Evolutionary conservation across 2,888 invertebrate species (phyloP), one percentile per base, ranked within the genome.

Genomic region (Nasonia oneida): DNA sequence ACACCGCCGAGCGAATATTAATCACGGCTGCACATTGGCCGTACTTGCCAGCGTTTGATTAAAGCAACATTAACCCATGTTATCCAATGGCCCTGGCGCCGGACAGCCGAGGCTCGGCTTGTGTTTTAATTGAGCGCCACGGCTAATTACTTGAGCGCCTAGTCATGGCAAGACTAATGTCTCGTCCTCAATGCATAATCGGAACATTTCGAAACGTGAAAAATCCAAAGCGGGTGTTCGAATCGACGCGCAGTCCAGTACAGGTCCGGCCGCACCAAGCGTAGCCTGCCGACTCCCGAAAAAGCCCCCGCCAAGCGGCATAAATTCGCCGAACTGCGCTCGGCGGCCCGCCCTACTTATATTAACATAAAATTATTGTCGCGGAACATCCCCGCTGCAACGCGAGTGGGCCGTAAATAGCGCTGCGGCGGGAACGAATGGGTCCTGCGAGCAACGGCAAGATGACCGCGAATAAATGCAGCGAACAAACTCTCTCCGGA

Each of bases 151-250:
- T 29, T 29, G 0, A 0, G 29, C 29, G 29, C 29, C 29, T 29
- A 29, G 29, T 29, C 29, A 29, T 47, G 83, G 73, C 77, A 83
- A 83, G 78, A 83, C 61, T 83, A 83, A 83, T 83, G 78, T 78
- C 53, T 33, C 33, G 33, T 42, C 15, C 39, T 70, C 70, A 29
- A 29, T 29, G 29, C 29, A 29, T 29, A 29, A 29, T 29, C 29
- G 1, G 29, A 29, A 29, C 29, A 29, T 1, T 29, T 29, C 1
- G 29, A 29, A 29, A 29, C 29, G 29, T 29, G 29, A 29, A 29
- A 29, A 29, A 29, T 29, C 29, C 1, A 29, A 29, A 29, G 29
- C 29, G 1, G 29, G 29, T 29, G 1, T 29, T 29, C 29, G 29
- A 29, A 29, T 29, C 29, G 29, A 29, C 1, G 29, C 29, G 29